Conservation (phyloP, 2,888 invertebrate genomes). For the Trissoscelio sp. region DNA sequence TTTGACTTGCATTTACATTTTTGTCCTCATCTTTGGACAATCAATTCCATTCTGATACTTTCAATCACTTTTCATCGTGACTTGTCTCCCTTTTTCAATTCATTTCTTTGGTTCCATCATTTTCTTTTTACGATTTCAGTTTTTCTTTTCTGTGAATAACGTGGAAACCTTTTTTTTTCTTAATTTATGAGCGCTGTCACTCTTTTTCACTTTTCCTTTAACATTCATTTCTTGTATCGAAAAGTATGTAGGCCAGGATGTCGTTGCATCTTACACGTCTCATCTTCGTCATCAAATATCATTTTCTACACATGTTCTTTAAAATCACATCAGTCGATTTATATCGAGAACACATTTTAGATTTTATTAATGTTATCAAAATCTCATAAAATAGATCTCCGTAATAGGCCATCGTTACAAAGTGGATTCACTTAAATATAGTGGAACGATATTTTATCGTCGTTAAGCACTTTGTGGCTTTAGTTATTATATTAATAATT, state of each 20-base stretch:
- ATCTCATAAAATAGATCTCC: constrained; percentile 20
- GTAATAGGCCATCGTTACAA: constrained; percentile 21
- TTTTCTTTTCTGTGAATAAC: constrained; percentile 42
- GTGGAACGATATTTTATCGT: neutral
- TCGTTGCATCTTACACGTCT: constrained; percentile 39
- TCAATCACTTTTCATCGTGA: constrained; percentile 32
- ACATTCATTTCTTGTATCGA: constrained; percentile 46
- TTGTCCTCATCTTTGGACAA: constrained; percentile 4
- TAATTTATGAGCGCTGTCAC: constrained; percentile 54
- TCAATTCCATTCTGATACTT: constrained; percentile 24
- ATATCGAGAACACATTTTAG: constrained; percentile 30
- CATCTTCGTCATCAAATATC: constrained; percentile 53
- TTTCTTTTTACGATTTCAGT: constrained; percentile 24
- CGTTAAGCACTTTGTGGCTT: constrained; percentile 1
- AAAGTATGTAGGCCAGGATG: constrained; percentile 48
- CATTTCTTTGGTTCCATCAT: constrained; percentile 13
- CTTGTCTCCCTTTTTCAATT: constrained; percentile 17
- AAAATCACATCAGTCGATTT: constrained; percentile 51
- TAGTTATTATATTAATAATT: neutral
- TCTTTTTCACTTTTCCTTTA: constrained; percentile 52
- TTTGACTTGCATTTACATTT: constrained; percentile 30
- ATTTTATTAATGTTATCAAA: constrained; percentile 48
- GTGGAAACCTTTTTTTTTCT: constrained; percentile 28
- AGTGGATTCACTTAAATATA: neutral
- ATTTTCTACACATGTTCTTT: constrained; percentile 48